Conservation (phyloP, 2,797 vertebrate genomes). For the Emys orbicularis region DNA sequence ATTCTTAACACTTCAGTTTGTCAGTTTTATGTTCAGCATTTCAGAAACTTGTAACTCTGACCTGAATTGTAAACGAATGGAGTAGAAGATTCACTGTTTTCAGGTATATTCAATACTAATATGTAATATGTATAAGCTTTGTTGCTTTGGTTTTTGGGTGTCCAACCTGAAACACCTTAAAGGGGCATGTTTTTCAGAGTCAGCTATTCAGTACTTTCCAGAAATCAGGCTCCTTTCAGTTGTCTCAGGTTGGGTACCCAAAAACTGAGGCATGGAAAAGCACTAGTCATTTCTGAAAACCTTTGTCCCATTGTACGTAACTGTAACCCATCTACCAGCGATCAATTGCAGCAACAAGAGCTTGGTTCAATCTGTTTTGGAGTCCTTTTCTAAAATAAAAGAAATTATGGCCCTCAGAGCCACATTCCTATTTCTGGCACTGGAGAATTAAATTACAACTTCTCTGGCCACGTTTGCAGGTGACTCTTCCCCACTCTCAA, state of each 20-base stretch:
- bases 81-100: conserved; percentile 4
- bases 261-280: not conserved
- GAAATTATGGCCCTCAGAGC: not conserved
- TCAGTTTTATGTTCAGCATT: conserved; percentile 14
- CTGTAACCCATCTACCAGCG: not conserved
- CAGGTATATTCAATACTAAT: not conserved
- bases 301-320: not conserved
- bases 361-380: not conserved
- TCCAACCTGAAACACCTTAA: not conserved
- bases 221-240: fast-evolving
- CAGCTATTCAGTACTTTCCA: not conserved
- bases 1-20: conserved; percentile 41
- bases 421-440: not conserved
- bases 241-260: not conserved
- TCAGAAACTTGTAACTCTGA: not conserved
- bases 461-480: not conserved
- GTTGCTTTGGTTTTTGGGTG: not conserved
- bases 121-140: not conserved
- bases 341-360: not conserved
- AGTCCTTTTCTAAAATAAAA: not conserved
- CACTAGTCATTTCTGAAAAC: not conserved
- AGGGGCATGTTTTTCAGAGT: not conserved
- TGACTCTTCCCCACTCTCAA: not conserved
- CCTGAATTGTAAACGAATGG: not conserved
- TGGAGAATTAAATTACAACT: not conserved